Evolutionary conservation across 2,113 vertebrate genomes (phyloP).

Genomic region (Anolis sagrei): DNA sequence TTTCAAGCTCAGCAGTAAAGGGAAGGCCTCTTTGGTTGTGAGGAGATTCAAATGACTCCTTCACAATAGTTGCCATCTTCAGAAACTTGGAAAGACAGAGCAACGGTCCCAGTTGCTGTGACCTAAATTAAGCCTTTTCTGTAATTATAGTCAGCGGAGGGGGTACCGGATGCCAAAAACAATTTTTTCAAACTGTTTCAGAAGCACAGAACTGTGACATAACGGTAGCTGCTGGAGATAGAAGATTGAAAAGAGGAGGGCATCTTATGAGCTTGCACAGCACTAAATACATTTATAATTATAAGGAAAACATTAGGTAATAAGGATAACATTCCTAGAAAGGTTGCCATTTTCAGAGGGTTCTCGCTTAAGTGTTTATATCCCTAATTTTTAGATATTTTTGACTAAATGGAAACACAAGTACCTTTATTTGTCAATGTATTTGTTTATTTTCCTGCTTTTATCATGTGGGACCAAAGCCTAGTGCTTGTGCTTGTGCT

Average conservation of each 20-base stretch:
- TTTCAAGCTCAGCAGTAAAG: constrained; percentile 35
- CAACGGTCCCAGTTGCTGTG: constrained; percentile 55
- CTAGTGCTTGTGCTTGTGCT: too few relatives aligned
- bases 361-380: constrained; percentile 60
- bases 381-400: constrained; percentile 64
- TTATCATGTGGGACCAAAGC: too few relatives aligned
- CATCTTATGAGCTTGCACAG: constrained; percentile 51
- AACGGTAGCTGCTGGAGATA: constrained; percentile 41
- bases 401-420: background rate
- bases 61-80: constrained; percentile 54
- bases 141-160: constrained; percentile 49
- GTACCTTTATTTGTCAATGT: too few relatives aligned
- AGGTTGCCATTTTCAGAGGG: constrained; percentile 67
- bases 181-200: constrained; percentile 66
- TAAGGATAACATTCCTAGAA: constrained; percentile 62
- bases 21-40: constrained; percentile 46
- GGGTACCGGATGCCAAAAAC: constrained; percentile 60
- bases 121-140: constrained; percentile 65
- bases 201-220: constrained; percentile 58
- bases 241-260: constrained; percentile 60
- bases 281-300: constrained; percentile 42
- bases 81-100: constrained; percentile 65
- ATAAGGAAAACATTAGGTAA: constrained; percentile 4
- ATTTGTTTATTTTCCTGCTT: too few relatives aligned
- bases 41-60: constrained; percentile 60